These are phyloP conservation scores for Pararge aegeria DNA, from an alignment of 1,140 invertebrate genomes.

Conservation along the genomic window DNA sequence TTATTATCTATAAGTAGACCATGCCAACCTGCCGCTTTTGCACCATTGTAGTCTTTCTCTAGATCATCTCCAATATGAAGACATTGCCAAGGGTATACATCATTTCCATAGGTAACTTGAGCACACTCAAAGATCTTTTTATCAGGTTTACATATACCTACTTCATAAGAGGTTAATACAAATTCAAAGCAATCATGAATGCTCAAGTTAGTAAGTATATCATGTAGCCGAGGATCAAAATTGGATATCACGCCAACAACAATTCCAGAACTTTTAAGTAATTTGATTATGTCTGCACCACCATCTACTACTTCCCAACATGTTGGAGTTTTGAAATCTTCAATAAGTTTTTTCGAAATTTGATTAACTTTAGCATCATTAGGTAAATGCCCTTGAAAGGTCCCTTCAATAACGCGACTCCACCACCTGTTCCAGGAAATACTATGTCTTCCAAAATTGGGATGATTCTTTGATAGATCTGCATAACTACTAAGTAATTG, in stretches of 20 bases:
- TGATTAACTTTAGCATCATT: constrained; percentile 31
- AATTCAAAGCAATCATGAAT: constrained; percentile 89
- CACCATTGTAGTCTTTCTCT: constrained; percentile 88
- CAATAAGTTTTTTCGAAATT: constrained; percentile 83
- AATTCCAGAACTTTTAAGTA: constrained; percentile 75
- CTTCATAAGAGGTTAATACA: constrained; percentile 87
- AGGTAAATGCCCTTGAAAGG: constrained; percentile 80
- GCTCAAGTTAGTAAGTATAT: constrained; percentile 83
- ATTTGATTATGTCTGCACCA: constrained; percentile 82
- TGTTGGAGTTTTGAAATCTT: constrained; percentile 83
- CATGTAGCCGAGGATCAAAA: constrained; percentile 89
- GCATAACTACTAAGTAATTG: constrained; percentile 84
- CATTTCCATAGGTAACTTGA: constrained; percentile 67
- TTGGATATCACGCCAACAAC: constrained; percentile 92
- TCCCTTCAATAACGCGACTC: constrained; percentile 83
- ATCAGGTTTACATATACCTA: constrained; percentile 88
- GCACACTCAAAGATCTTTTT: constrained; percentile 87
- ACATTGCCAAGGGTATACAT: constrained; percentile 81
- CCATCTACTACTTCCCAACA: constrained; percentile 87
- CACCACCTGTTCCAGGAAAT: constrained; percentile 92
- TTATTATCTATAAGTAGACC: constrained; percentile 73
- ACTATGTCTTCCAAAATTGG: constrained; percentile 87
- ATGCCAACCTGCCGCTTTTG: constrained; percentile 87
- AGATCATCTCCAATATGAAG: constrained; percentile 91
- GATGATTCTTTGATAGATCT: constrained; percentile 83